Conservation (phyloP, 1,140 invertebrate species). For the Zaprionus ornatus region DNA sequence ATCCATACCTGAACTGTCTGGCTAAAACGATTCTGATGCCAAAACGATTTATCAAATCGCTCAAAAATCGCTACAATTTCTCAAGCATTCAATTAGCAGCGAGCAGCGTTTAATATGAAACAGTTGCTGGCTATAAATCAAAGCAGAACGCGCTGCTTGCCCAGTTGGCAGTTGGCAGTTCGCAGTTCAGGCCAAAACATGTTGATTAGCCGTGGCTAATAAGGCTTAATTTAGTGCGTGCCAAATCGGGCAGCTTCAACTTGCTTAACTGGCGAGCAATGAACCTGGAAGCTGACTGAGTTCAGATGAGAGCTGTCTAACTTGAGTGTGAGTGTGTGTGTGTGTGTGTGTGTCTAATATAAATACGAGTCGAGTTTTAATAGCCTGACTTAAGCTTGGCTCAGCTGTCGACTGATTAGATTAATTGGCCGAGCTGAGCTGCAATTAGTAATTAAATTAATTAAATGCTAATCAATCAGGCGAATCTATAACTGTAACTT, state of each 20-base stretch:
- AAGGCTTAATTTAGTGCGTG: constrained; percentile 42
- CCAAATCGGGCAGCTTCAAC: constrained; percentile 43
- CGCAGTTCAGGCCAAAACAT: constrained; percentile 12
- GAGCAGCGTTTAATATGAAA: constrained; percentile 7
- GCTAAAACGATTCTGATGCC: not conserved
- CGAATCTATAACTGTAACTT: not conserved
- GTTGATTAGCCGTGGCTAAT: constrained; percentile 45
- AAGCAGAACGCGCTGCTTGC: not conserved
- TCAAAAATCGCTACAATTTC: constrained; percentile 12
- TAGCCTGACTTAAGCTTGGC: constrained; percentile 11
- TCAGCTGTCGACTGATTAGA: constrained; percentile 14
- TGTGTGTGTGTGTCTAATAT: constrained; percentile 14
- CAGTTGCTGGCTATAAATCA: constrained; percentile 19
- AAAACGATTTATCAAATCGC: not conserved
- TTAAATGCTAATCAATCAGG: constrained; percentile 29
- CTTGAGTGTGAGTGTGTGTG: not conserved
- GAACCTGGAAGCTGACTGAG: constrained; percentile 48
- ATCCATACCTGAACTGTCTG: not conserved
- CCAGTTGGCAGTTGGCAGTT: not conserved
- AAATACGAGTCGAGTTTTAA: constrained; percentile 13
- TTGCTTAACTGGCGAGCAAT: constrained; percentile 36
- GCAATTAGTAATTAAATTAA: constrained; percentile 35
- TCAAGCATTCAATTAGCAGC: constrained; percentile 16
- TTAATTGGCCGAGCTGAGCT: constrained; percentile 36
- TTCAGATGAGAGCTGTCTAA: not conserved